Percentiles rank a stretch among this genome's conserved stretches.
Evolutionary conservation across 2,888 invertebrate genomes (phyloP).

Genomic region (Drosophila lacicola): DNA sequence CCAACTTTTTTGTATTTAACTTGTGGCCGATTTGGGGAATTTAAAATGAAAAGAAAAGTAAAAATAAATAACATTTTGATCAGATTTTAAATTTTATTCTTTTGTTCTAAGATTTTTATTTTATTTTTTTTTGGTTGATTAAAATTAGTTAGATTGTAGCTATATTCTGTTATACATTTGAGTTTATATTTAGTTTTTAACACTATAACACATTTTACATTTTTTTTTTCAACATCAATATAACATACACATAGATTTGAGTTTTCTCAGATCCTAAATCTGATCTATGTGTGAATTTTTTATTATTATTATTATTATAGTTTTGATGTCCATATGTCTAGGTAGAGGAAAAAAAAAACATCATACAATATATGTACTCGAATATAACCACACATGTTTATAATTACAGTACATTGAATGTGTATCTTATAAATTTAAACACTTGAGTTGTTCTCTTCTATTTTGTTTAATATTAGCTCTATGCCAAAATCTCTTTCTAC

Average conservation of each 20-base stretch:
- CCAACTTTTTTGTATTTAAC: neutral
- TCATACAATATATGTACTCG: constrained; percentile 15
- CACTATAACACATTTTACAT: constrained; percentile 68
- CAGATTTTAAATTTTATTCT: constrained; percentile 17
- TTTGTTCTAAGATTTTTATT: neutral
- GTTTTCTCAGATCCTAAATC: constrained; percentile 14
- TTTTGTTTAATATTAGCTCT: neutral
- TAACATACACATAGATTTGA: constrained; percentile 38
- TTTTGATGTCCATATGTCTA: neutral
- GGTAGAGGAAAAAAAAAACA: constrained; percentile 14
- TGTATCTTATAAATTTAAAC: constrained; percentile 44
- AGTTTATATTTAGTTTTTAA: constrained; percentile 32
- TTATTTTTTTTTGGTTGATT: constrained; percentile 6
- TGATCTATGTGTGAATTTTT: constrained; percentile 3
- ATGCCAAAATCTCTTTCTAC: neutral
- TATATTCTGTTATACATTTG: constrained; percentile 36
- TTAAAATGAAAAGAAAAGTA: neutral
- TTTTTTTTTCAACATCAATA: constrained; percentile 47
- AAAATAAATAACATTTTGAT: constrained; percentile 28
- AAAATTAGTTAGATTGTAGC: constrained; percentile 29
- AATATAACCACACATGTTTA: constrained; percentile 18
- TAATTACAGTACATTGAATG: constrained; percentile 37
- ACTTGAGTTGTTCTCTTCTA: constrained; percentile 16
- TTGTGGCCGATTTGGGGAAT: constrained; percentile 15
- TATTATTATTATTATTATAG: neutral